Percentiles rank a stretch among this genome's conserved stretches.
These are phyloP conservation scores for Pocillopora grandis DNA, from an alignment of 92 coral and sea anemone species.

Conservation along the genomic window DNA sequence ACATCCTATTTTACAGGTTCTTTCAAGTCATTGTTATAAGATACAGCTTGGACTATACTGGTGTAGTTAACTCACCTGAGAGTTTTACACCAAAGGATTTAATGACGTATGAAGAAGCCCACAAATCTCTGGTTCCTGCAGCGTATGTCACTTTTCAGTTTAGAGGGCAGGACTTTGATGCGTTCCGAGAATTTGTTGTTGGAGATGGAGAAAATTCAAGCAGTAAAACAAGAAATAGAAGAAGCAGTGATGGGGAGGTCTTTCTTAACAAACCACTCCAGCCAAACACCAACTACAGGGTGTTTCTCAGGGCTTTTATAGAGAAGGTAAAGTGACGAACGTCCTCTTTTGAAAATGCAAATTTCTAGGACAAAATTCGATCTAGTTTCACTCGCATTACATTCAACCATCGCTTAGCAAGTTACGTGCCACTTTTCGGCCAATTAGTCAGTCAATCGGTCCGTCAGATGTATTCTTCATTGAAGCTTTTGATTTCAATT, in stretches of 20 bases:
- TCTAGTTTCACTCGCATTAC: too few species aligned
- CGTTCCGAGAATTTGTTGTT: background rate
- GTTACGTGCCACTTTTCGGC: too few species aligned
- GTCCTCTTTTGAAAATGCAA: too few species aligned
- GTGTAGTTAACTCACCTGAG: background rate
- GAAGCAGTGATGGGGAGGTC: background rate
- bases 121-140: background rate
- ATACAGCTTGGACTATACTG: background rate
- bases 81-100: background rate
- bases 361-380: too few species aligned
- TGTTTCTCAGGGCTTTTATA: background rate
- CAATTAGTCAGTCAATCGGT: too few species aligned
- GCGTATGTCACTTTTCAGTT: slow-evolving; percentile 6
- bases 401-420: too few species aligned
- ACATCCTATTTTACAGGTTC: background rate
- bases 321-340: background rate
- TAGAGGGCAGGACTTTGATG: background rate
- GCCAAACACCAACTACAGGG: background rate
- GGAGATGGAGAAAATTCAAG: background rate
- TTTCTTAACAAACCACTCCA: background rate
- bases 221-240: background rate
- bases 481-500: too few species aligned
- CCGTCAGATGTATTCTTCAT: too few species aligned
- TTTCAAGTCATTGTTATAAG: background rate
- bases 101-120: background rate